These are phyloP conservation scores for Agapornis canus DNA, from an alignment of 2,797 vertebrate species.

Conservation along the genomic window DNA sequence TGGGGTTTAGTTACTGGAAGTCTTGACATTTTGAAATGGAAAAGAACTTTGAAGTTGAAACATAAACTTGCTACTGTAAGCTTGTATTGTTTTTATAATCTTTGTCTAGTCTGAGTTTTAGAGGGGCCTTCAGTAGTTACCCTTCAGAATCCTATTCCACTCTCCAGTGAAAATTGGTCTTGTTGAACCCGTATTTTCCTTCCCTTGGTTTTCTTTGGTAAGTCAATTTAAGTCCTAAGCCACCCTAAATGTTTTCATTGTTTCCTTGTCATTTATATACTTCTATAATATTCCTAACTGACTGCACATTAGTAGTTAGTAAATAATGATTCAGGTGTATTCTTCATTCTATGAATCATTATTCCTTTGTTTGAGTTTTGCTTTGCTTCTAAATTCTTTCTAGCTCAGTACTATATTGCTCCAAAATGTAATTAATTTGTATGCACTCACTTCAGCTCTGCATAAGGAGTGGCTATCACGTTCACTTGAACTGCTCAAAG, in stretches of 20 bases:
- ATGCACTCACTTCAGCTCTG: neutral
- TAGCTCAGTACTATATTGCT: neutral
- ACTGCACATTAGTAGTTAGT: neutral
- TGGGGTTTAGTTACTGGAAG: neutral
- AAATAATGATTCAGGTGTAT: neutral
- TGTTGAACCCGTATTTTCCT: constrained; percentile 16
- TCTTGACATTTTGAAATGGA: constrained; percentile 9
- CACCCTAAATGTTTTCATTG: constrained; percentile 6
- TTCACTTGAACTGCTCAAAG: neutral
- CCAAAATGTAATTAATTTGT: constrained; percentile 2
- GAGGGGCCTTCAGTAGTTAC: constrained; percentile 1
- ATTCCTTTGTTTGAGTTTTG: constrained; percentile 4
- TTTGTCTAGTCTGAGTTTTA: constrained; percentile 46
- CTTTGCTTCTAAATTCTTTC: neutral
- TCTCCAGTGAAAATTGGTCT: constrained; percentile 30
- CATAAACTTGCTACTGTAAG: neutral
- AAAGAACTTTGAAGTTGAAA: constrained; percentile 11
- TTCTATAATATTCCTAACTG: neutral
- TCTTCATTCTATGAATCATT: neutral
- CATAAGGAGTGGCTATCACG: neutral
- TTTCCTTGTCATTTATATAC: neutral
- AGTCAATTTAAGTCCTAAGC: neutral
- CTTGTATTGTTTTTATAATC: constrained; percentile 41
- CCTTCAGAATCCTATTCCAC: neutral
- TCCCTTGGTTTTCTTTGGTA: constrained; percentile 32